Evolutionary conservation across 2,113 vertebrate genomes (phyloP).

Genomic region (Astur gentilis): DNA sequence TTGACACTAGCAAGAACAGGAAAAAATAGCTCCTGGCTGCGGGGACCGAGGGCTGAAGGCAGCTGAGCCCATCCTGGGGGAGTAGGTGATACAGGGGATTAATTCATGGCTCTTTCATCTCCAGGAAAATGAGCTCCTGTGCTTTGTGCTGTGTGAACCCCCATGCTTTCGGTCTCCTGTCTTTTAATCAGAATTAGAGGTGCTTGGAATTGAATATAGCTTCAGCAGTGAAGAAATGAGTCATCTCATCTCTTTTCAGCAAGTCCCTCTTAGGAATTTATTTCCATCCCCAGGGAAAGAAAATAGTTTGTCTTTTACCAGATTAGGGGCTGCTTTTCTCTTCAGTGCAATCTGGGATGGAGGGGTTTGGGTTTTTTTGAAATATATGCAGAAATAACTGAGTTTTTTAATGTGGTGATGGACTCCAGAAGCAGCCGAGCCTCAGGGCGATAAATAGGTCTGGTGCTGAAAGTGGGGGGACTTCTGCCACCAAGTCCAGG

Average conservation of each 20-base stretch:
- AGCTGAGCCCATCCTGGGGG: slow-evolving; percentile 17
- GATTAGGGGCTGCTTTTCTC: background rate
- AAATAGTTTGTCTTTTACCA: slow-evolving; percentile 3
- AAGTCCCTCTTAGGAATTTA: background rate
- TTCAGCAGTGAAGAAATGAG: slow-evolving; percentile 1
- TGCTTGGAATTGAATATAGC: background rate
- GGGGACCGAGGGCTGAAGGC: background rate
- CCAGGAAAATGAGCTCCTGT: background rate
- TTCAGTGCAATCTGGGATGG: background rate
- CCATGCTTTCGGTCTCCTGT: accelerated
- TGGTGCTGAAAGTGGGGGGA: background rate
- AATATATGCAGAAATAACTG: background rate
- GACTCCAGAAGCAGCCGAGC: background rate
- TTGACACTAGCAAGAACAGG: slow-evolving; percentile 59
- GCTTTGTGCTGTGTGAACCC: background rate
- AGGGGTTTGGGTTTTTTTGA: background rate
- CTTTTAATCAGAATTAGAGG: background rate
- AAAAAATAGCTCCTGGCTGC: slow-evolving; percentile 50
- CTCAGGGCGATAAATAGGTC: background rate
- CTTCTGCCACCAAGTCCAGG: background rate
- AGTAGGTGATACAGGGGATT: slow-evolving; percentile 6
- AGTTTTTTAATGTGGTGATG: background rate
- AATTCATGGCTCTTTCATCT: slow-evolving; percentile 21
- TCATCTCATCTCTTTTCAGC: background rate
- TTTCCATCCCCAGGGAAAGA: slow-evolving; percentile 5